phyloP scores from a whole-genome alignment of 2,797 vertebrate genomes.

The Mormyrus hasselquistii region DNA sequence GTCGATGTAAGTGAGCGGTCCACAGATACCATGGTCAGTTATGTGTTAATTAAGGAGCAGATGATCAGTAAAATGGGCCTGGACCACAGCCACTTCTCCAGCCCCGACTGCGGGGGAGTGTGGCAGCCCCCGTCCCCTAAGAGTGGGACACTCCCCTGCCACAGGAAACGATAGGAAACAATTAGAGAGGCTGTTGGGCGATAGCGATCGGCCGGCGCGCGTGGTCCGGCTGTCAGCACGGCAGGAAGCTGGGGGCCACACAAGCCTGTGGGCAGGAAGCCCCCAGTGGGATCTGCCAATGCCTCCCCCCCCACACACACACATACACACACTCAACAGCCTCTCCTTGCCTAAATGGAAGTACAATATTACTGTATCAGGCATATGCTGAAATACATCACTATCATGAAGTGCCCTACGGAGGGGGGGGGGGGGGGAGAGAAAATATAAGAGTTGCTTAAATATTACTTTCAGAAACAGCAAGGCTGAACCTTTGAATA shows the following conservation, averaged over 20 bases:
- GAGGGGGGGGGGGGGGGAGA: neutral
- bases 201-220: slow-evolving; percentile 31
- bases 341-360: neutral
- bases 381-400: neutral
- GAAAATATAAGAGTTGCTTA: neutral
- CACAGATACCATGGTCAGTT: neutral
- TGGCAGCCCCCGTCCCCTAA: neutral
- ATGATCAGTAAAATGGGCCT: neutral
- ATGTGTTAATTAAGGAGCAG: neutral
- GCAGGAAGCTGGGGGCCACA: slow-evolving; percentile 4
- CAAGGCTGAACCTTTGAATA: neutral
- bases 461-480: neutral
- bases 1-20: neutral
- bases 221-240: neutral
- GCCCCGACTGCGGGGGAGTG: neutral
- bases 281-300: neutral
- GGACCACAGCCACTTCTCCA: neutral
- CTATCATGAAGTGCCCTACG: neutral
- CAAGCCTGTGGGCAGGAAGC: slow-evolving; percentile 3
- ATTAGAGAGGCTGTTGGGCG: slow-evolving; percentile 29
- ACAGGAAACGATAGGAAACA: slow-evolving; percentile 46
- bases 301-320: neutral
- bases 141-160: slow-evolving; percentile 13
- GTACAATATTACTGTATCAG: neutral
- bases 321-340: slow-evolving; percentile 15